These are phyloP conservation scores for Drosophila ambigua DNA, from an alignment of 1,140 invertebrate species.

Conservation along the genomic window DNA sequence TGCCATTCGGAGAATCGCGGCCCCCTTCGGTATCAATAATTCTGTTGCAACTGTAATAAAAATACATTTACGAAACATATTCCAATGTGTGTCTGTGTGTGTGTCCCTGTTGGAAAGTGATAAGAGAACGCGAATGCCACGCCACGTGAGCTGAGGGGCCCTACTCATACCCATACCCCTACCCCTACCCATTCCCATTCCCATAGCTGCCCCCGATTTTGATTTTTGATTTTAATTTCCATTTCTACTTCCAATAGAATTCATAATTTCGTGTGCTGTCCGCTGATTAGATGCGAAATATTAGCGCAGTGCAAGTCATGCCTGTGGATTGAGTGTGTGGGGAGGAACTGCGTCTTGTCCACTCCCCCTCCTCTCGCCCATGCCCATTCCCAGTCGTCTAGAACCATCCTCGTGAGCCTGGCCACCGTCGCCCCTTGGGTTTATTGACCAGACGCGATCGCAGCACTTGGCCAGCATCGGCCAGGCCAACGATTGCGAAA, in stretches of 20 bases:
- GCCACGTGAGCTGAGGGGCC: conserved; percentile 57
- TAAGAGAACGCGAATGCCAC: conserved; percentile 64
- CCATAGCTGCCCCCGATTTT: conserved; percentile 34
- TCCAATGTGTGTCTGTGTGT: background rate
- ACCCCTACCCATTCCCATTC: too few relatives aligned
- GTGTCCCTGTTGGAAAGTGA: conserved; percentile 36
- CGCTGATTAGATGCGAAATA: conserved; percentile 56
- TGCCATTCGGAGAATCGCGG: background rate
- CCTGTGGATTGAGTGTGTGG: conserved; percentile 11
- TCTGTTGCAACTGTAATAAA: conserved; percentile 65
- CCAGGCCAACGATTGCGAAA: background rate
- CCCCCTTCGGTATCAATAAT: conserved; percentile 32
- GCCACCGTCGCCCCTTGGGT: background rate
- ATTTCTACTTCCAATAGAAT: background rate
- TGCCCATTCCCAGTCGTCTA: too few relatives aligned
- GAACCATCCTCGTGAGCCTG: too few relatives aligned
- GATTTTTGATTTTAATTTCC: background rate
- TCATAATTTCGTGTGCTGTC: conserved; percentile 41
- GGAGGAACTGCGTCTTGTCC: conserved; percentile 5
- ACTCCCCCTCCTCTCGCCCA: background rate
- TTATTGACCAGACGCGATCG: background rate
- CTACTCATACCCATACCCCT: background rate
- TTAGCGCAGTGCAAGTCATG: conserved; percentile 16
- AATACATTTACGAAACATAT: conserved; percentile 49
- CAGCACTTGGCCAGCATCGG: too few relatives aligned